phyloP scores from a whole-genome alignment of 2,113 vertebrate species.

The Platycercus adscitus region DNA sequence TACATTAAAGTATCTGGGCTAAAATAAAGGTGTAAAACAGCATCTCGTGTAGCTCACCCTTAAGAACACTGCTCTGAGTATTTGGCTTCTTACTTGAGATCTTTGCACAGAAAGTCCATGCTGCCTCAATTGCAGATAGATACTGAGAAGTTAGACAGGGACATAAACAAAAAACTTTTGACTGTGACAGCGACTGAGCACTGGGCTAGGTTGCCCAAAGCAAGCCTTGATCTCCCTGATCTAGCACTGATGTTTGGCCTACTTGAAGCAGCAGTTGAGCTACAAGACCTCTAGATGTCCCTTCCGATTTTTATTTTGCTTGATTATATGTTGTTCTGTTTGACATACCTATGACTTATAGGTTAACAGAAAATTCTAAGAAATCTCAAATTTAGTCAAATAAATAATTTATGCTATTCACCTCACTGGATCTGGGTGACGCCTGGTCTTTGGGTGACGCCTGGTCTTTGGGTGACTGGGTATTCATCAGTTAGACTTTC shows the following conservation, averaged over 20 bases:
- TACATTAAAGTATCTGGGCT: not conserved
- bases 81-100: not conserved
- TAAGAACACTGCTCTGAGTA: not conserved
- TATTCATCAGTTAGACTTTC: not conserved
- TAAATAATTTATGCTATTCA: not conserved
- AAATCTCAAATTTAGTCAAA: not conserved
- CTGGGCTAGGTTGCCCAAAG: not conserved
- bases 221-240: not conserved
- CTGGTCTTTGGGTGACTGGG: not conserved
- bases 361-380: not conserved
- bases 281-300: not conserved
- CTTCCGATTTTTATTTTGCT: not conserved
- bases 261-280: not conserved
- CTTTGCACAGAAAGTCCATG: not conserved
- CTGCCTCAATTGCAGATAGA: rapidly evolving
- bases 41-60: not conserved
- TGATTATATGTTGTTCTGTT: not conserved
- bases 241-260: not conserved
- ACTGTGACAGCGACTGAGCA: not conserved
- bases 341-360: not conserved
- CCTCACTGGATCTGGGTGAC: not conserved
- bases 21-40: not conserved
- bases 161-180: not conserved
- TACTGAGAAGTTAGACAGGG: not conserved
- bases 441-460: not conserved